Conservation (phyloP, 2,888 invertebrate species). For the Criorhina ranunculi region DNA sequence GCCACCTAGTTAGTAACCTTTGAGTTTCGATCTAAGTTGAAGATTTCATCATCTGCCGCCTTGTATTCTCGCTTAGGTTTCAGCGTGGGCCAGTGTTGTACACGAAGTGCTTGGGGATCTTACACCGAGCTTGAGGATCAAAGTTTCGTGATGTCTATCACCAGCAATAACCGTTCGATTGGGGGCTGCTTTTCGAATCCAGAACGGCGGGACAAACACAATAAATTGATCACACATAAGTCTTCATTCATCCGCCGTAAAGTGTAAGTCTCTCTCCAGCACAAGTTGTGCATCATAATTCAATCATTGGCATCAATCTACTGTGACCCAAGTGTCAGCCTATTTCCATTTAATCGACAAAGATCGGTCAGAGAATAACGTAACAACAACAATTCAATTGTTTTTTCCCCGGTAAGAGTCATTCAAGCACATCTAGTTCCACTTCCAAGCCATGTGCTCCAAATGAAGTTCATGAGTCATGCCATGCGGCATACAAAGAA, state of each 20-base stretch:
- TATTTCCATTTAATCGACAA: constrained; percentile 27
- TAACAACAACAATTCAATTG: constrained; percentile 30
- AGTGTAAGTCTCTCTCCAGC: not conserved
- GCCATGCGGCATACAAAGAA: not conserved
- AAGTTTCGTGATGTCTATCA: too few relatives aligned
- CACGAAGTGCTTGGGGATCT: too few relatives aligned
- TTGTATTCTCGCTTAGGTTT: too few relatives aligned
- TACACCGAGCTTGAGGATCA: too few relatives aligned
- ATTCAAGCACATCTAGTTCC: not conserved
- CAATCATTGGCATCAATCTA: constrained; percentile 33
- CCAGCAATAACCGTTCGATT: too few relatives aligned
- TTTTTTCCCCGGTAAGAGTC: constrained; percentile 5
- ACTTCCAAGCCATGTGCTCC: constrained; percentile 25
- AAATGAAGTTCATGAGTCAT: constrained; percentile 44
- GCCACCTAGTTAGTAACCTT: too few relatives aligned
- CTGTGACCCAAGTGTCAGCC: constrained; percentile 21
- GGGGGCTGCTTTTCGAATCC: too few relatives aligned
- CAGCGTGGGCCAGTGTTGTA: too few relatives aligned
- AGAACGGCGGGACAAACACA: too few relatives aligned
- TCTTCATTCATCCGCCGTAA: not conserved
- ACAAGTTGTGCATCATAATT: not conserved
- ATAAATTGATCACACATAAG: too few relatives aligned
- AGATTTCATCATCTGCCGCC: too few relatives aligned
- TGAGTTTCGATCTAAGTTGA: too few relatives aligned
- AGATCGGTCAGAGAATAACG: constrained; percentile 40